Base-by-base conservation (phyloP, 1,140 invertebrate genomes). In the Heterodera carotae region DNA sequence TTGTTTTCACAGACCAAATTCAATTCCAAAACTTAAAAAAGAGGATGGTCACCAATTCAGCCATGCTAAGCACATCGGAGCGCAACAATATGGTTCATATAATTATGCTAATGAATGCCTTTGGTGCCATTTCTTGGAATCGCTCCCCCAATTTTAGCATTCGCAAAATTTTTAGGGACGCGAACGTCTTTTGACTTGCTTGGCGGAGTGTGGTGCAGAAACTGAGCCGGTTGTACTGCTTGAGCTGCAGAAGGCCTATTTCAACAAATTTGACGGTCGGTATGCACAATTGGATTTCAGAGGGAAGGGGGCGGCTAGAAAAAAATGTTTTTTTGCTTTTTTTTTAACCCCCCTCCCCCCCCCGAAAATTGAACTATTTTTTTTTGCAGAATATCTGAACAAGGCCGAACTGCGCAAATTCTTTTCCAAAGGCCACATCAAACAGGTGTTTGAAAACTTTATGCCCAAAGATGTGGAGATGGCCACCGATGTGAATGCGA, bases 381-480 rank as follows among this genome's bases (percentile, higher is more conserved):
- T 56, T 56, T 56, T 56, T 56, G 48, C 48, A 56, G 48, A 56
- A 18, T 56, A 56, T 22, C 22, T 56, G 48, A 56, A 56, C 48
- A 56, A 56, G 48, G 48, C 48, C 29, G 69, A 71, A 48, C n/a
- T 71, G 4, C 22, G 69, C 34, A 34, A 59, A 25, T 71, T 71
- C 69, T 71, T 71, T n/a, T 56, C 48, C 39, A 71, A 71, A 71
- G 59, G 48, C 31, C 69, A 71, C 69, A 71, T 71, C 6, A 71
- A 71, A 33, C 69, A 71, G 34, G 69, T 71, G 3, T 71, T 71
- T 25, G 69, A 71, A n/a, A 71, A 59, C 10, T 71, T 71, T 48
- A 71, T 71, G 69, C 69, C 69, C 22, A 71, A 71, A 8, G 69
- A 71, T n/a, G 59, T 71, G 48, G 69, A 43, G 59, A 71, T 71